Percentiles rank a stretch among this genome's conserved stretches.
These are phyloP conservation scores for Melolontha melolontha DNA, from an alignment of 2,888 invertebrate species.

Conservation along the genomic window DNA sequence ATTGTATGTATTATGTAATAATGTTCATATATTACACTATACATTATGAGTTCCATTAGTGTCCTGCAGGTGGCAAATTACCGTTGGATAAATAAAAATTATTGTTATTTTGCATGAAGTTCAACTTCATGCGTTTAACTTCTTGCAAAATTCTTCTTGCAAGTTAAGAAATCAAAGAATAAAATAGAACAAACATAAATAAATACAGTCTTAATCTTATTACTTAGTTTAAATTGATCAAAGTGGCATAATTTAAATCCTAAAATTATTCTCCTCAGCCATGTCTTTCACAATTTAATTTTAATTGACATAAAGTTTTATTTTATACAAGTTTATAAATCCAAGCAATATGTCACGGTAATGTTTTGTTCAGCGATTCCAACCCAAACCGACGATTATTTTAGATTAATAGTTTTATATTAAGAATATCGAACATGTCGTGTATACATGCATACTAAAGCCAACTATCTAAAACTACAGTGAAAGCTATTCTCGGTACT, in stretches of 20 bases:
- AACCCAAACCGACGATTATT: slow-evolving; percentile 48
- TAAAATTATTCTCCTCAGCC: slow-evolving; percentile 14
- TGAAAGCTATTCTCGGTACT: slow-evolving; percentile 52
- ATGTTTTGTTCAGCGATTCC: neutral
- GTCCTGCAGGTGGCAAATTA: too few relatives aligned
- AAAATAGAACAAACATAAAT: neutral
- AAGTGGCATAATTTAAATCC: slow-evolving; percentile 4
- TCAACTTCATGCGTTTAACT: too few relatives aligned
- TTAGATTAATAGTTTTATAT: slow-evolving; percentile 55
- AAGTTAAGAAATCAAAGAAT: too few relatives aligned
- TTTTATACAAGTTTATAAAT: slow-evolving; percentile 26
- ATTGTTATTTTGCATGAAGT: too few relatives aligned
- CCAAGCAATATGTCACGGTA: slow-evolving; percentile 13
- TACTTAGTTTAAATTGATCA: too few relatives aligned
- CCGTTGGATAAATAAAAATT: too few relatives aligned
- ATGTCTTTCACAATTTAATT: neutral
- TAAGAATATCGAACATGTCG: slow-evolving; percentile 51
- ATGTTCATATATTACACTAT: too few relatives aligned
- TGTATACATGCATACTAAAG: slow-evolving; percentile 40
- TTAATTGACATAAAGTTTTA: slow-evolving; percentile 30
- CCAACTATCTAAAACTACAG: slow-evolving; percentile 51
- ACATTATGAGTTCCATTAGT: too few relatives aligned
- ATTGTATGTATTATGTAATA: too few relatives aligned
- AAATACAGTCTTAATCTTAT: neutral
- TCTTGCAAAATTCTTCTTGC: too few relatives aligned